Evolutionary conservation across 2,888 invertebrate species (phyloP).

Genomic region (Pollenia angustigena): DNA sequence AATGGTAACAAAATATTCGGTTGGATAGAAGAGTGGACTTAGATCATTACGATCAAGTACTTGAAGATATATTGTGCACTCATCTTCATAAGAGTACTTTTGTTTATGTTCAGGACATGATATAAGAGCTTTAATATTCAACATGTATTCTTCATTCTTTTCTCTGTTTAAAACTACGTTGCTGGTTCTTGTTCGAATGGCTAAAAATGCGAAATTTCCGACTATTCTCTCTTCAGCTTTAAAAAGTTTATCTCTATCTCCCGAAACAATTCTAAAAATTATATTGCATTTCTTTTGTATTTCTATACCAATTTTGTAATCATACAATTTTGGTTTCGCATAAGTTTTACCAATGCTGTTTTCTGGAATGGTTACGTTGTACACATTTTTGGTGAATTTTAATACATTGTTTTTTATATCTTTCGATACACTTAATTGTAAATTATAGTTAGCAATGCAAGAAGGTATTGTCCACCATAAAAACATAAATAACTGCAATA

Average conservation of each 20-base stretch:
- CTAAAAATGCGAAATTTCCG: conserved; percentile 97
- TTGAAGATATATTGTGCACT: conserved; percentile 89
- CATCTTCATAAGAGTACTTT: conserved; percentile 86
- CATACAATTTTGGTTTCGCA: conserved; percentile 88
- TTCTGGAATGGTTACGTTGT: conserved; percentile 96
- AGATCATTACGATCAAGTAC: conserved; percentile 95
- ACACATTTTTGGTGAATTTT: conserved; percentile 89
- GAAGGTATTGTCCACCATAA: conserved; percentile 36
- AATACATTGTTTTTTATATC: conserved; percentile 82
- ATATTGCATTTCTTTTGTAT: conserved; percentile 86
- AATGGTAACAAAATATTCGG: conserved; percentile 93
- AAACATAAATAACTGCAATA: conserved; percentile 53
- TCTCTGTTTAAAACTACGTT: conserved; percentile 97
- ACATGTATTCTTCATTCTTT: conserved; percentile 91
- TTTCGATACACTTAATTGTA: conserved; percentile 39
- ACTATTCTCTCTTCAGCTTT: conserved; percentile 95
- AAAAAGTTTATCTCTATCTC: conserved; percentile 95
- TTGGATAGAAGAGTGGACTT: conserved; percentile 96
- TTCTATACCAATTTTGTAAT: conserved; percentile 92
- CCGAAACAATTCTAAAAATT: conserved; percentile 93
- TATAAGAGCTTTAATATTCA: conserved; percentile 91
- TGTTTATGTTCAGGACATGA: conserved; percentile 61
- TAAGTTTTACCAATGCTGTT: conserved; percentile 96
- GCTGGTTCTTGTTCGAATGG: conserved; percentile 94
- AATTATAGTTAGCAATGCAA: conserved; percentile 40